These are phyloP conservation scores for Pammene fasciana DNA, from an alignment of 2,888 invertebrate species.

Conservation along the genomic window DNA sequence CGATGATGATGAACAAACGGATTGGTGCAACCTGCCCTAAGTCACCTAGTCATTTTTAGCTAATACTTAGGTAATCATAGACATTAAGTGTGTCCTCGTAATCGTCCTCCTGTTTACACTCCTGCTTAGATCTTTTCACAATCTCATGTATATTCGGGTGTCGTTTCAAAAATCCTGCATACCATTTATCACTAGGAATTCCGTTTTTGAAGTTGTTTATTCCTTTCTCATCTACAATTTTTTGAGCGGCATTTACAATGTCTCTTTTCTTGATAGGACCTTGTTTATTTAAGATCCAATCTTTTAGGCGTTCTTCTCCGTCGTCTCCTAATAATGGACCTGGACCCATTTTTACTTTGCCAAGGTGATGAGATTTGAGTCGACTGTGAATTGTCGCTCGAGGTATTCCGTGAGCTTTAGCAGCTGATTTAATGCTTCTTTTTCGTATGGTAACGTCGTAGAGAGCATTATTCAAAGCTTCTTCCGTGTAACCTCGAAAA, in stretches of 20 bases:
- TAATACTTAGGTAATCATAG: not conserved
- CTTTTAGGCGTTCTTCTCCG: constrained; percentile 12
- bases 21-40: no score
- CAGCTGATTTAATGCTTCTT: not conserved
- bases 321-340: constrained; percentile 12
- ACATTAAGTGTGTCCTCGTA: not conserved
- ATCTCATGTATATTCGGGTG: not conserved
- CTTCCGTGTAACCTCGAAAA: not conserved
- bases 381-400: constrained; percentile 4
- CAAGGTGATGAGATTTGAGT: not conserved
- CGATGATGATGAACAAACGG: no score
- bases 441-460: not conserved
- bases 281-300: not conserved
- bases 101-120: not conserved
- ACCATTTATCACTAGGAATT: constrained; percentile 9
- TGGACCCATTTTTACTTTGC: constrained; percentile 11
- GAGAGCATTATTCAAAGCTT: constrained; percentile 5
- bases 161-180: constrained; percentile 7
- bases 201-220: constrained; percentile 8
- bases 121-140: constrained; percentile 5
- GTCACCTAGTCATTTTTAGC: no score
- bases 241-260: constrained; percentile 10
- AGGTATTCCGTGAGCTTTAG: constrained; percentile 11
- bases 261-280: constrained; percentile 3
- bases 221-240: constrained; percentile 4